phyloP scores from a whole-genome alignment of 1,140 invertebrate species.

The Bombus huntii region DNA sequence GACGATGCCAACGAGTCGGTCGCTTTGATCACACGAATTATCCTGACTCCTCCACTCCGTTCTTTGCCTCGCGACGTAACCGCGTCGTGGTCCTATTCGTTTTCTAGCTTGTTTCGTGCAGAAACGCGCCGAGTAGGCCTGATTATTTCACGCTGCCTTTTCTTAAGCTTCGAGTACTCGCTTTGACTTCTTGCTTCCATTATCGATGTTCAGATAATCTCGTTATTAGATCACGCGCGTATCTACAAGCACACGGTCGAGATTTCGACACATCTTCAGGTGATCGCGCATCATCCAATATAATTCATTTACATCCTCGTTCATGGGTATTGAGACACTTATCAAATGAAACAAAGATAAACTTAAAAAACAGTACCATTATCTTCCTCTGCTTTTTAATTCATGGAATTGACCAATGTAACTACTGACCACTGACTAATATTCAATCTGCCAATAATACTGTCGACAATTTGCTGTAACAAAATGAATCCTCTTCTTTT shows the following conservation, averaged over 20 bases:
- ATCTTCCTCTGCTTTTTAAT: too few species aligned
- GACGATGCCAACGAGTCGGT: slow-evolving; percentile 73
- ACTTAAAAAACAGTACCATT: too few species aligned
- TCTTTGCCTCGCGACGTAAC: slow-evolving; percentile 11
- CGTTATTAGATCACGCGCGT: background rate
- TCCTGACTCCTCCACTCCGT: slow-evolving; percentile 59
- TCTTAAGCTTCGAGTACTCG: background rate
- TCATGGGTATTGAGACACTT: too few species aligned
- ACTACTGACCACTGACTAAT: too few species aligned
- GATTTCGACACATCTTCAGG: background rate
- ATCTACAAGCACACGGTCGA: background rate
- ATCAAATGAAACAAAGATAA: too few species aligned
- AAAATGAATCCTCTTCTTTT: too few species aligned
- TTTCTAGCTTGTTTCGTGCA: slow-evolving; percentile 22
- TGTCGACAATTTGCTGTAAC: too few species aligned
- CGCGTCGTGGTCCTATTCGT: background rate
- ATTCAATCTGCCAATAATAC: too few species aligned
- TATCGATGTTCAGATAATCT: background rate
- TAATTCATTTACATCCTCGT: too few species aligned
- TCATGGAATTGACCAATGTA: too few species aligned
- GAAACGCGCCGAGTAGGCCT: background rate
- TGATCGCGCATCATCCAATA: too few species aligned
- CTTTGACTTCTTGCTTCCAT: background rate
- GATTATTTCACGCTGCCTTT: slow-evolving; percentile 36
- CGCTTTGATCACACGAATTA: slow-evolving; percentile 76